Base-by-base conservation (phyloP, 2,113 vertebrate genomes). In the Falco punctatus region DNA sequence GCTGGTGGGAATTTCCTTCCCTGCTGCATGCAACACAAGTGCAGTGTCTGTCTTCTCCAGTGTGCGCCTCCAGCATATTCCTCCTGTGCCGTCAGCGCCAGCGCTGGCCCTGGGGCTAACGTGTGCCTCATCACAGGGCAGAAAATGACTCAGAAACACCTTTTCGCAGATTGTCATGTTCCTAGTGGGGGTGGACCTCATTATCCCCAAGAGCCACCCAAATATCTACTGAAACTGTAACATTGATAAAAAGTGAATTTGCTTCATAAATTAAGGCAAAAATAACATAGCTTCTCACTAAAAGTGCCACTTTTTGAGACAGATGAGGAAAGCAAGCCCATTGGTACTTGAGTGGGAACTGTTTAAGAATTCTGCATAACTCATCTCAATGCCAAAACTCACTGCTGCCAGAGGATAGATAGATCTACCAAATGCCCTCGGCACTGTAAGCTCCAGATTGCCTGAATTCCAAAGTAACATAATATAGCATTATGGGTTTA, bases 71-170 rank as follows among this genome's bases (percentile, higher is more conserved):
- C 62, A 64, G 11, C 2, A 13, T 14, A 30, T 9, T 30, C 42
- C 7, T 22, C 30, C 57, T 10, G 24, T 46, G 21, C 24, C 5
- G 1, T 17, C 42, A 51, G 49, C 26, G 28, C 8, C 65, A 74
- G 44, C 0, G 3, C 26, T 22, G 35, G 40, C 28, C 40, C 72
- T 32, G 27, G 28, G 16, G 6, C 16, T 73, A 52, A 55, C 0
- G 0, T 15, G 10, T 30, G 15, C 23, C 8, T 87, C 38, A 62
- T 5, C 54, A 67, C 30, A 42, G 27, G n/a, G 22, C 52, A 49
- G n/a, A 81, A 61, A 75, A 42, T 15, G 17, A 35, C 42, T 51
- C 22, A 30, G 46, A 61, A 72, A 71, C 10, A n/a, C 9, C 42
- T 52, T 24, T n/a, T 6, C 42, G 19, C 26, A 75, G 49, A 20